Evolutionary conservation across 2,113 vertebrate species (phyloP), one percentile per base, ranked within the genome.

Genomic region (Lichenostomus cassidix): DNA sequence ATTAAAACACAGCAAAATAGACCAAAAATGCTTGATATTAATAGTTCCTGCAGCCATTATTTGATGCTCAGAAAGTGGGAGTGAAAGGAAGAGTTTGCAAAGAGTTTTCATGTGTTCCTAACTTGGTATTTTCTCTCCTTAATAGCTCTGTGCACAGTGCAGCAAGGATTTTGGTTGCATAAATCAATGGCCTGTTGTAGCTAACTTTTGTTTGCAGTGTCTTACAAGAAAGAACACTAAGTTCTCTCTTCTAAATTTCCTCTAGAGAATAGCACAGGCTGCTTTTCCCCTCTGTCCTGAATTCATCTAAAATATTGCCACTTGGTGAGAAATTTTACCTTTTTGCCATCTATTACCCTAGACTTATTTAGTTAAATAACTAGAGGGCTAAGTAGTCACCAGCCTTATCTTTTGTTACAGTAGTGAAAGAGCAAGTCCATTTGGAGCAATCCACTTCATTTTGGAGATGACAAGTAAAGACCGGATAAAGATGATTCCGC

Each of bases 181-280:
- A 96, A 95, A 97, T 97, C 95, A 95, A 9, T 25, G 28, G 23
- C 80, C n/a, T 90, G 50, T 24, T 83, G 77, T 63, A 82, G 77
- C 35, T 86, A 79, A 37, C 63, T 69, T 97, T 88, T 80, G 56
- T 86, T 95, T 94, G 55, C 47, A 87, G 74, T 2, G 4, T 76
- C 87, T 92, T 56, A 90, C 80, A 93, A 91, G 87, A 88, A 62
- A 75, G 94, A 96, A 95, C 96, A 86, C 83, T 71, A 91, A 88
- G 94, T 93, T 91, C 92, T 89, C 44, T 70, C 79, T 53, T 52
- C 52, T 92, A 55, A 69, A 78, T 95, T 82, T 91, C 76, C 81
- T 91, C 52, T 41, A 67, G 50, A 87, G 70, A 76, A 65, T 22
- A 75, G 41, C 69, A 89, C 44, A 68, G 69, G 24, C 62, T 83